Base-by-base conservation (phyloP, 2,888 invertebrate genomes). In the Trichogramma evanescens region DNA sequence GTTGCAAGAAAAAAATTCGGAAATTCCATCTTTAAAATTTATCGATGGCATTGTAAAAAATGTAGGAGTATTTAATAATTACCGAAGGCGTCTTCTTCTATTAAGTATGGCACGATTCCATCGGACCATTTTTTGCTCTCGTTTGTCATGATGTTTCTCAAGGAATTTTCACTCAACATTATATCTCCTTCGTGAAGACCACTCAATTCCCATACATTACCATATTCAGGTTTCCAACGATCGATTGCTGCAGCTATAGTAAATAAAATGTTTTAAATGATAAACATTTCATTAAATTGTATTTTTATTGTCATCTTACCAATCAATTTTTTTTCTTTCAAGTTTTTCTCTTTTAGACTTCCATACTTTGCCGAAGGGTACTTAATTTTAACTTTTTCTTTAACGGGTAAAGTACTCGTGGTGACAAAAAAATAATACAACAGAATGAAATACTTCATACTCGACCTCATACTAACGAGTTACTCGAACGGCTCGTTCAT, bases 181-280 rank as follows among this genome's bases (percentile, higher is more conserved):
- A 86, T 86, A 69, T 86, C 86, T 51, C 86, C 86, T 71, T 86
- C 84, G 68, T 82, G 82, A 45, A 82, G 74, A 3, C 83, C 84
- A 66, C 81, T 81, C 53, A 81, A 73, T 67, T 84, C 84, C 84
- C 84, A 84, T 13, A 82, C 71, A 66, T 83, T 81, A 10, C 76
- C 78, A 62, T 80, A 78, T 13, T 78, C 68, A 4, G 79, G 75
- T 8, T 71, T 77, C 83, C 83, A 83, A 5, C 57, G 55, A 4
- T 50, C 49, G 5, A 61, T 26, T 2, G 26, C 26, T 26, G 26
- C 26, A 26, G 26, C 26, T 26, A 26, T 26, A 2, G 26, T 26
- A 26, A 26, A 26, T 26, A 26, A 26, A 26, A 26, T 26, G 2
- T 3, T 26, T 26, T 26, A 26, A 26, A 26, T 26, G 2, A 26